Conservation (phyloP, 2,113 vertebrate genomes). For the Oncorhynchus keta region DNA sequence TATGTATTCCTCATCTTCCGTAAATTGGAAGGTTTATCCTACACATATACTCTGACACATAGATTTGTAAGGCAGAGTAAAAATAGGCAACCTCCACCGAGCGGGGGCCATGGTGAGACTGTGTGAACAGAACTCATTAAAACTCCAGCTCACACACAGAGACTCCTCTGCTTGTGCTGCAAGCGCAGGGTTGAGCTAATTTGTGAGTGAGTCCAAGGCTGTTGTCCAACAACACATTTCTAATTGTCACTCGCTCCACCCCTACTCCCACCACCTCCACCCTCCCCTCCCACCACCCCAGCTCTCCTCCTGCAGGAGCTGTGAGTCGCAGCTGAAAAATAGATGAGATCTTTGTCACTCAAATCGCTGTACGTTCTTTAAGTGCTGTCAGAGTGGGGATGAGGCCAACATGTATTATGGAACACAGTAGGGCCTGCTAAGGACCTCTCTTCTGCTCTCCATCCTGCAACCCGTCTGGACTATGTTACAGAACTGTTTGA, state of each 20-base stretch:
- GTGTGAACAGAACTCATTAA: constrained; percentile 71
- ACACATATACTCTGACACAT: constrained; percentile 35
- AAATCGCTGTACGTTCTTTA: constrained; percentile 74
- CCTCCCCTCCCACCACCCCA: constrained; percentile 7
- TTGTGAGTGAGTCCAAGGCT: constrained; percentile 66
- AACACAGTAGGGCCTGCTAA: constrained; percentile 58
- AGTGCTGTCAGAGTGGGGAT: constrained; percentile 70
- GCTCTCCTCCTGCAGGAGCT: constrained; percentile 46
- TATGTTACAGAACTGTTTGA: too few relatives aligned
- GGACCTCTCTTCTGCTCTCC: constrained; percentile 48
- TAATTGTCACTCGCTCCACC: constrained; percentile 58
- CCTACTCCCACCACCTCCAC: neutral
- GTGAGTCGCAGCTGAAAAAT: constrained; percentile 74
- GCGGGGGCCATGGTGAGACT: constrained; percentile 36
- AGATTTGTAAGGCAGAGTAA: constrained; percentile 48
- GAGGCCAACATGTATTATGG: constrained; percentile 74
- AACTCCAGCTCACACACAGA: constrained; percentile 58
- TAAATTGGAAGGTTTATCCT: constrained; percentile 46
- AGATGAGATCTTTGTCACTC: constrained; percentile 80
- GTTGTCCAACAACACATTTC: constrained; percentile 70
- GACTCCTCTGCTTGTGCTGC: constrained; percentile 28
- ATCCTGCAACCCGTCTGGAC: neutral
- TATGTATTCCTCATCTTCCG: constrained; percentile 42
- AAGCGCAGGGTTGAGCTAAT: constrained; percentile 60
- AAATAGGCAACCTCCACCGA: constrained; percentile 56